phyloP scores from a whole-genome alignment of 1,140 invertebrate genomes.

The Neodiprion pinetum region DNA sequence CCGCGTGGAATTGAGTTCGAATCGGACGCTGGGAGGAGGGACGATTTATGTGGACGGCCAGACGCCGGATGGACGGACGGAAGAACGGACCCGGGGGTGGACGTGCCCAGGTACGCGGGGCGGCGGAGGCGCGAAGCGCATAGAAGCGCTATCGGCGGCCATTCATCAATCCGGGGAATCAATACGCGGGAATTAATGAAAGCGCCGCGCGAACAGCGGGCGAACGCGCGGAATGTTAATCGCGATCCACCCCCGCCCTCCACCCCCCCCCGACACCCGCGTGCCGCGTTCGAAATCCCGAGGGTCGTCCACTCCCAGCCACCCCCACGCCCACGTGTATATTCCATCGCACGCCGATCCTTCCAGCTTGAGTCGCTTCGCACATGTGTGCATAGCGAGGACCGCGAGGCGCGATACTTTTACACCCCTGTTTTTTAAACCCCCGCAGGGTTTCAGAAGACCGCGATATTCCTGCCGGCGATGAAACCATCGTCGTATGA shows the following conservation, averaged over 20 bases:
- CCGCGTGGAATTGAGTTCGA: constrained; percentile 50
- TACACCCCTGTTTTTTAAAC: not conserved
- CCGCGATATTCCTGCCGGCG: too few species aligned
- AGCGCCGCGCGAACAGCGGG: constrained; percentile 63
- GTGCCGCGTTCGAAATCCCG: constrained; percentile 53
- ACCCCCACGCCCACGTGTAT: constrained; percentile 24
- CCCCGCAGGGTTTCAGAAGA: not conserved
- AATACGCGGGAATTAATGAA: constrained; percentile 66
- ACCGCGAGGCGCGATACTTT: constrained; percentile 17
- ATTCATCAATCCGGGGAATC: constrained; percentile 64
- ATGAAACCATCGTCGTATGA: too few species aligned
- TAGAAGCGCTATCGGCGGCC: constrained; percentile 61
- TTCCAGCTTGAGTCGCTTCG: not conserved
- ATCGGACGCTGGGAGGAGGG: constrained; percentile 39
- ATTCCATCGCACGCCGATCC: not conserved
- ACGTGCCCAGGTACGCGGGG: constrained; percentile 18
- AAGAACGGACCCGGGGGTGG: not conserved
- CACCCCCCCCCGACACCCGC: constrained; percentile 53
- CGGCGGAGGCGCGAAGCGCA: constrained; percentile 46
- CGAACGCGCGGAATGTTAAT: constrained; percentile 64
- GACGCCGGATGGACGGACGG: constrained; percentile 6
- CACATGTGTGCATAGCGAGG: constrained; percentile 14
- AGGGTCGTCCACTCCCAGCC: constrained; percentile 42
- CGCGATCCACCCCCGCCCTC: constrained; percentile 59
- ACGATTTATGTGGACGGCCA: constrained; percentile 49